Base-by-base conservation (phyloP, 1,140 invertebrate genomes). In the Homarus americanus region DNA sequence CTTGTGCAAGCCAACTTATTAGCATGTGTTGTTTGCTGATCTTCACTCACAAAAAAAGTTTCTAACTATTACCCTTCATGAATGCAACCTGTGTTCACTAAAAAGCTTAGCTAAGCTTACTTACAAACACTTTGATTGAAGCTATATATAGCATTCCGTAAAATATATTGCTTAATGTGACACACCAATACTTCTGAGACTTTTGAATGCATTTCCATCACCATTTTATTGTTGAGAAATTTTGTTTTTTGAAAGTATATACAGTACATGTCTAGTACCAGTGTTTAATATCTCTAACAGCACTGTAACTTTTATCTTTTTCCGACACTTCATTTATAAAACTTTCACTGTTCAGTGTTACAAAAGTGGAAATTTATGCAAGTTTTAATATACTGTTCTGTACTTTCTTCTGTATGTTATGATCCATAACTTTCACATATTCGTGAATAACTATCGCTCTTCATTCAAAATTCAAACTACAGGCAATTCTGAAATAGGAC, bases 311-410 rank as follows among this genome's bases (percentile, higher is more conserved):
- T 12, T 58, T 41, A 53, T 36, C 36, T 69, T 87, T 38, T 28
- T 78, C 73, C 72, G 78, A 53, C 58, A 76, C 53, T 72, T n/a
- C 58, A 80, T 88, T 36, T 84, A 84, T 83, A 90, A 84, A 90
- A 84, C 69, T 90, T 84, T 58, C 49, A 82, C 82, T 90, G 49
- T 73, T n/a, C n/a, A 75, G 79, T 53, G 38, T 78, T 90, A 90
- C 79, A 90, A 90, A 90, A 90, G 80, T 90, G 80, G 63, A 83
- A 90, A 90, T 83, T 87, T 76, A 84, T 83, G 72, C 41, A 83
- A 44, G 40, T 80, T 82, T 82, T 82, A 53, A 89, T 76, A 58
- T 87, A 36, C 49, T 86, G 72, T 73, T 24, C 44, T 86, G 83
- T 73, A 86, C 72, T 76, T 82, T 90, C 32, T 49, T 40, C 36